Evolutionary conservation across 2,888 invertebrate genomes (phyloP).

Genomic region (Calameuta idolon): DNA sequence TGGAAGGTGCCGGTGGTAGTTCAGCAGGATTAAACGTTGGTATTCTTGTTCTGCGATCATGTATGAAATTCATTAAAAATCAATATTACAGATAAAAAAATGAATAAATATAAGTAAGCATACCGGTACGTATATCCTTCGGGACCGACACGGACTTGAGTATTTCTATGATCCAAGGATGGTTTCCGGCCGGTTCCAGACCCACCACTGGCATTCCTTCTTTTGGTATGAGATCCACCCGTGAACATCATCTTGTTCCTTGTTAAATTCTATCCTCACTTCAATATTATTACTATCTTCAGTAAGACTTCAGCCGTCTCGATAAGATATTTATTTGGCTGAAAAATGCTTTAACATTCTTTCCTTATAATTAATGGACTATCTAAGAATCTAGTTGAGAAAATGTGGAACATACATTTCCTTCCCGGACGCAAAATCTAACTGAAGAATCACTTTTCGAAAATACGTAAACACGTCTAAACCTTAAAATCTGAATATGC

Average conservation of each 20-base stretch:
- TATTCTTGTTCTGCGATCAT: conserved; percentile 54
- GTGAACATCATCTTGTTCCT: conserved; percentile 76
- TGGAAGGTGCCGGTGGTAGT: conserved; percentile 48
- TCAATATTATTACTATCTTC: neutral
- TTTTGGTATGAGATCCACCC: conserved; percentile 75
- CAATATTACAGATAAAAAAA: neutral
- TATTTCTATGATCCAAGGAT: conserved; percentile 47
- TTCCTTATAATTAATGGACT: neutral
- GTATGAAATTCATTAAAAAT: conserved; percentile 3
- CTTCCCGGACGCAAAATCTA: neutral
- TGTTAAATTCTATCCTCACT: neutral
- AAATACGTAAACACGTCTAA: neutral
- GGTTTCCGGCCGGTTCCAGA: conserved; percentile 45
- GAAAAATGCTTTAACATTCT: neutral
- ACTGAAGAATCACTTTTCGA: neutral
- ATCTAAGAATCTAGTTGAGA: neutral
- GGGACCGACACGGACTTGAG: conserved; percentile 44
- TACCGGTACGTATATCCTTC: conserved; percentile 62
- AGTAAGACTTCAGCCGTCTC: neutral
- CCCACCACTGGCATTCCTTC: conserved; percentile 65
- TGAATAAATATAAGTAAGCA: neutral
- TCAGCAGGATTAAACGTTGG: conserved; percentile 56
- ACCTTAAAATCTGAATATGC: conserved; percentile 20
- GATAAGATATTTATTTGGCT: neutral
- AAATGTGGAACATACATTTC: neutral